These are phyloP conservation scores for Reticulitermes speratus DNA, from an alignment of 1,140 invertebrate species.

Conservation along the genomic window DNA sequence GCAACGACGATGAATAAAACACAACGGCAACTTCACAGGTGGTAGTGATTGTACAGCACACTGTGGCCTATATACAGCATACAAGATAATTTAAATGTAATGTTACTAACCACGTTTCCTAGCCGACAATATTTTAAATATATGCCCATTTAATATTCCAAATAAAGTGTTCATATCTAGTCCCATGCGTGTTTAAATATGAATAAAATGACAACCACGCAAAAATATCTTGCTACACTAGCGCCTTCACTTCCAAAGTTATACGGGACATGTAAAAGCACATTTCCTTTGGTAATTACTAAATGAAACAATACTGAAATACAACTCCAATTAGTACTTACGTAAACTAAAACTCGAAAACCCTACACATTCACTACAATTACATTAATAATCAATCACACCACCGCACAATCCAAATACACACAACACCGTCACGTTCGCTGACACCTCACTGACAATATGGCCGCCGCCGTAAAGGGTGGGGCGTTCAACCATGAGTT, in stretches of 20 bases:
- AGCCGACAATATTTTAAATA: not conserved
- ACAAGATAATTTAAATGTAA: not conserved
- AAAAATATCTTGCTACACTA: conserved; percentile 6
- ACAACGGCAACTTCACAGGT: conserved; percentile 17
- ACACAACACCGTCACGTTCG: conserved; percentile 33
- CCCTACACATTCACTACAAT: conserved; percentile 26
- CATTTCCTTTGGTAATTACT: not conserved
- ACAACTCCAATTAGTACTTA: not conserved
- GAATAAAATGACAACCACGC: not conserved
- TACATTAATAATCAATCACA: conserved; percentile 19
- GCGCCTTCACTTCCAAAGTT: not conserved
- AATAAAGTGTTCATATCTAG: not conserved
- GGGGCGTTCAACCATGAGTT: conserved; percentile 22
- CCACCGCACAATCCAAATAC: conserved; percentile 19
- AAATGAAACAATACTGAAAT: not conserved
- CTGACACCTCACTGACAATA: conserved; percentile 39
- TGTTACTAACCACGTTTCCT: not conserved
- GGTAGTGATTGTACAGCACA: not conserved
- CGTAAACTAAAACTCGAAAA: conserved; percentile 24
- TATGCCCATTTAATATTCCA: not conserved
- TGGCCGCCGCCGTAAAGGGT: conserved; percentile 35
- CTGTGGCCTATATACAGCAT: not conserved
- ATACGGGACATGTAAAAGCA: not conserved
- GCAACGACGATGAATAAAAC: not conserved
- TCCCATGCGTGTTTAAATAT: not conserved